Evolutionary conservation across 2,797 vertebrate genomes (phyloP), one percentile per base, ranked within the genome.

Genomic region (Sciurus carolinensis): DNA sequence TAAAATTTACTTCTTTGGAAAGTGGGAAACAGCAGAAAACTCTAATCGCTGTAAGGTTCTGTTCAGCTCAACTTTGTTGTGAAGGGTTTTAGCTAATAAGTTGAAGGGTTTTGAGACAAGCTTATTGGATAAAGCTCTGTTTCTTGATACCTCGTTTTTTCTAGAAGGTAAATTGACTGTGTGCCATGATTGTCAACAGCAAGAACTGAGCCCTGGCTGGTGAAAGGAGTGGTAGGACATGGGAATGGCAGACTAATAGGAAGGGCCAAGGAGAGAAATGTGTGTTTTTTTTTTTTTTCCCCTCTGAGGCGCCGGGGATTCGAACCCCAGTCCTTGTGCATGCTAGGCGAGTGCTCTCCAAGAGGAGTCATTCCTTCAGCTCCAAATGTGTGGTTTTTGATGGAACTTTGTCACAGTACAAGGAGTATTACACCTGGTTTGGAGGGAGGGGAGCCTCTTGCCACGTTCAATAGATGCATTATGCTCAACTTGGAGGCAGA

Each of bases 71-170:
- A 54, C 77, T 92, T 95, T 85, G 69, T 47, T 79, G 73, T 91
- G 71, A 77, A 96, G 86, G 50, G 77, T 73, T 97, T 92, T 91
- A 95, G 47, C 47, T 89, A 91, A 77, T 95, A 92, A 89, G 42
- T 76, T 73, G 59, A 86, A 96, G 66, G 66, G 15, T 84, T 71
- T 96, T 30, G 76, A 79, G 82, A 75, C 82, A 90, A 91, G 66
- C 39, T 94, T 79, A 88, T 62, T 90, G 67, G 26, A 57, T 75
- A 89, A 83, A 91, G 7, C 44, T 92, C 42, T 87, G 90, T 91
- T 82, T 76, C 67, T 91, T 59, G 62, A 36, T 90, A 72, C 30
- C 24, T 88, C 39, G 5, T 93, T 96, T 93, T 89, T 44, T 93
- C 73, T 82, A 71, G 69, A 95, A 94, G 59, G 66, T 54, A 44